phyloP scores from a whole-genome alignment of 2,888 invertebrate genomes.

The Agriopis marginaria region DNA sequence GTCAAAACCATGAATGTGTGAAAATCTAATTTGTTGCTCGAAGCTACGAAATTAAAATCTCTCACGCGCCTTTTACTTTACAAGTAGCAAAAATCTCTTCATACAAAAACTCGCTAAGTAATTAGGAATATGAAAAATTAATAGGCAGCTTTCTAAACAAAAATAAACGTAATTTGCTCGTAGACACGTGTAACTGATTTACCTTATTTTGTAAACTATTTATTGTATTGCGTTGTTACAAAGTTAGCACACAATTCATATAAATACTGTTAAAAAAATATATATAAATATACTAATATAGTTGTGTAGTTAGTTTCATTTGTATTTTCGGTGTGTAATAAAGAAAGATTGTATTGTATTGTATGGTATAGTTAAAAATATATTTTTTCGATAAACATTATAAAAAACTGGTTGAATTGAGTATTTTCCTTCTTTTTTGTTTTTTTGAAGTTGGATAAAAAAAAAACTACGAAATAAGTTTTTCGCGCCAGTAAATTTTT shows the following conservation, averaged over 20 bases:
- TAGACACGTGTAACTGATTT: background rate
- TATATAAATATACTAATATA: too few species aligned
- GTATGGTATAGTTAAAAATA: too few species aligned
- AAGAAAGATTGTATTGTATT: too few species aligned
- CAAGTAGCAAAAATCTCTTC: constrained; percentile 7
- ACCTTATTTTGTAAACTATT: background rate
- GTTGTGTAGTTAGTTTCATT: too few species aligned
- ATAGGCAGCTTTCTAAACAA: background rate
- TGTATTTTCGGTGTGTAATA: too few species aligned
- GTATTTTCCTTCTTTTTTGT: too few species aligned
- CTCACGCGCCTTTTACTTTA: constrained; percentile 9
- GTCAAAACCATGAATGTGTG: constrained; percentile 14
- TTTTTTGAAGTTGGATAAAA: too few species aligned
- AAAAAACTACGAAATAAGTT: background rate
- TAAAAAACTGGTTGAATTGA: too few species aligned
- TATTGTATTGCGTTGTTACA: too few species aligned
- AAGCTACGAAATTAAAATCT: constrained; percentile 7
- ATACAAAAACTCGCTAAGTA: constrained; percentile 13
- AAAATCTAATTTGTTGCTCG: constrained; percentile 10
- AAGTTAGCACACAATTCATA: too few species aligned
- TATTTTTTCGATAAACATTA: too few species aligned
- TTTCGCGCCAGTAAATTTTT: background rate
- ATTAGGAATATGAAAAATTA: constrained; percentile 9
- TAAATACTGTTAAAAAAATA: too few species aligned
- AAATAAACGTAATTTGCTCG: constrained; percentile 7